Percentiles rank a stretch among this genome's conserved stretches.
These are phyloP conservation scores for Zaprionus obscuricornis DNA, from an alignment of 2,888 invertebrate genomes.

Conservation along the genomic window DNA sequence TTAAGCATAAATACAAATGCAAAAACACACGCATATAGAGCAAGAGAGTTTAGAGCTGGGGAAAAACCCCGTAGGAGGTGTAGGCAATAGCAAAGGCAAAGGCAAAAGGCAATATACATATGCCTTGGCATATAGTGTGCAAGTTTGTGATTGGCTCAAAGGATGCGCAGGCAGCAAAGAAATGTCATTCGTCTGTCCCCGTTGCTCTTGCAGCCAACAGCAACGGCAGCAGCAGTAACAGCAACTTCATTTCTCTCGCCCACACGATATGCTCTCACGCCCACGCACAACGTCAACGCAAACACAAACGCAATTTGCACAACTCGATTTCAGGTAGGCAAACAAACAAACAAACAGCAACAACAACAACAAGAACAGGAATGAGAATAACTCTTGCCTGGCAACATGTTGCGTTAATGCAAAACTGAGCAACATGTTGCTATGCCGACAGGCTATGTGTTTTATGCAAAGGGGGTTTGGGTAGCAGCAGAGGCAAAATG, in stretches of 20 bases:
- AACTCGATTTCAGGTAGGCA: slow-evolving; percentile 34
- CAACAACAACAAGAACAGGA: slow-evolving; percentile 29
- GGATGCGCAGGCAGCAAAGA: too few species aligned
- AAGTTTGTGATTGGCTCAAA: too few species aligned
- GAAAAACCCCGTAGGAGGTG: too few species aligned
- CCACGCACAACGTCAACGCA: slow-evolving; percentile 46
- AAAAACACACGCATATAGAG: background rate
- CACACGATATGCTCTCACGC: slow-evolving; percentile 38
- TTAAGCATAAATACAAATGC: slow-evolving; percentile 22
- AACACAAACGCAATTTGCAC: slow-evolving; percentile 28
- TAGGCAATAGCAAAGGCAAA: too few species aligned
- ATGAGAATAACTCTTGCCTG: slow-evolving; percentile 2
- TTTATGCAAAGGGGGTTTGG: background rate
- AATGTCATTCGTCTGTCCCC: slow-evolving; percentile 1
- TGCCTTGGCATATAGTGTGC: too few species aligned
- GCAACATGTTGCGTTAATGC: slow-evolving; percentile 47
- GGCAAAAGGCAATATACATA: too few species aligned
- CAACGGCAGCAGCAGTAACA: slow-evolving; percentile 2
- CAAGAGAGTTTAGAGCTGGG: too few species aligned
- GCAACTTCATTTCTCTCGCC: slow-evolving; percentile 26
- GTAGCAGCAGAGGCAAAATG: too few species aligned
- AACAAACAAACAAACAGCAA: background rate
- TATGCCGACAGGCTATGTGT: background rate
- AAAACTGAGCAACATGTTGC: slow-evolving; percentile 42
- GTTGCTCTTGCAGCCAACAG: background rate